These are phyloP conservation scores for Mormyrus iriodes DNA, from an alignment of 2,113 vertebrate genomes.

Conservation along the genomic window DNA sequence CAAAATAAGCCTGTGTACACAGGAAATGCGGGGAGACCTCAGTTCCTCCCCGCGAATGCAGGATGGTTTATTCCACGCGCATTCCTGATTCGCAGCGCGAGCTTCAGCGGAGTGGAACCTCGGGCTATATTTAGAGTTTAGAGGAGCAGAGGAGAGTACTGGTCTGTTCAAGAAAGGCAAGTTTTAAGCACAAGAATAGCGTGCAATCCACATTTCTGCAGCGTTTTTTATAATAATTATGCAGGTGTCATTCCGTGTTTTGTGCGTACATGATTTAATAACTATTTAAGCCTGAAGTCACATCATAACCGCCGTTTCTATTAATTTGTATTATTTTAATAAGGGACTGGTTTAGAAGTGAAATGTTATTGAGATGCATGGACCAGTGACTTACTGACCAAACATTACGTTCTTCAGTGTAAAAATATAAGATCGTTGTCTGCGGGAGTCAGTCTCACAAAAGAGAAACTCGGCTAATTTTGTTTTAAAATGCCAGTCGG, in stretches of 20 bases:
- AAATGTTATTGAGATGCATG: not conserved
- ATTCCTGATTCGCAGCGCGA: constrained; percentile 79
- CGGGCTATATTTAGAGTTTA: constrained; percentile 81
- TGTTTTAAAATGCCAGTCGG: not conserved
- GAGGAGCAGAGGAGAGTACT: constrained; percentile 47
- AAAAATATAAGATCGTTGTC: not conserved
- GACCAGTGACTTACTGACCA: not conserved
- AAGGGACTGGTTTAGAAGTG: not conserved
- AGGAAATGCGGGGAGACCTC: constrained; percentile 67
- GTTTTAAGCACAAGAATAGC: not conserved
- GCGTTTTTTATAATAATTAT: constrained; percentile 16
- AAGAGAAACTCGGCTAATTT: not conserved
- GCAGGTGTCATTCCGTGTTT: constrained; percentile 36
- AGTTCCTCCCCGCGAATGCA: constrained; percentile 78
- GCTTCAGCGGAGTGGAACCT: constrained; percentile 60
- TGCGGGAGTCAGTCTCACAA: not conserved
- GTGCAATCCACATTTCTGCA: not conserved
- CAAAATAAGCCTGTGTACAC: constrained; percentile 60
- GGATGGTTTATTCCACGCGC: constrained; percentile 88
- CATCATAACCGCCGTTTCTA: not conserved
- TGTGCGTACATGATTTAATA: not conserved
- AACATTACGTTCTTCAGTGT: not conserved
- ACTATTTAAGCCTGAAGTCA: not conserved
- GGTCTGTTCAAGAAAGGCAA: not conserved
- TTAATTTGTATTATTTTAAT: not conserved